Base-by-base conservation (phyloP, 2,888 invertebrate genomes). In the Dasysyrphus tricinctus region DNA sequence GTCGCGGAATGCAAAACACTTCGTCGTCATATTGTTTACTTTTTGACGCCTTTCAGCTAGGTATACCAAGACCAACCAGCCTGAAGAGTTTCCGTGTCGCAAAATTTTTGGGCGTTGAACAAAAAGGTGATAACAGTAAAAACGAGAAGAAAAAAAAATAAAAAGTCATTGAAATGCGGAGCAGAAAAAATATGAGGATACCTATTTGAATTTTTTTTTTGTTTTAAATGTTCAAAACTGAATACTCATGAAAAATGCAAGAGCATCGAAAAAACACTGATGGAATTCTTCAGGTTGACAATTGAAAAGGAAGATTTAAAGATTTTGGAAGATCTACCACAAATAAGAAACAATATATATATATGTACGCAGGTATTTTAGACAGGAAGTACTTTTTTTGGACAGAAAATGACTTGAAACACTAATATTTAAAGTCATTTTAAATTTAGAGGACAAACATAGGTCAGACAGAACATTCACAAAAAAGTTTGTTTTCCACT, bases 1-100 rank as follows among this genome's bases (percentile, higher is more conserved):
- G 80, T 80, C 75, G 80, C 80, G 72, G 75, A 76, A 76, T 70
- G 75, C 79, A 79, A 79, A 75, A 65, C 70, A 75, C 54, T 75
- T 70, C 57, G 63, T 42, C 69, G 75, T 72, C 75, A 54, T 80
- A 65, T 67, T 67, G 75, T 76, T 79, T 75, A 76, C 80, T 59
- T 80, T 75, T 72, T 65, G 54, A 76, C 72, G 57, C 73, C 73
- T 19, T 51, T 44, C 24, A 42, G 82, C 57, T 37, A 19, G n/a
- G 0, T 6, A 37, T 3, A 24, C 24, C 16, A n/a, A n/a, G n/a
- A n/a, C n/a, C n/a, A n/a, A n/a, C n/a, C 49, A 47, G 42, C 61
- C 59, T 24, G 56, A 16, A 29, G 80, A 42, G 39, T 72, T 61
- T 54, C 2, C 16, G 12, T 51, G 51, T 44, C 47, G 44, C 14